Evolutionary conservation across 2,888 invertebrate species (phyloP), one percentile per base, ranked within the genome.

Genomic region (Drosophila subsilvestris): DNA sequence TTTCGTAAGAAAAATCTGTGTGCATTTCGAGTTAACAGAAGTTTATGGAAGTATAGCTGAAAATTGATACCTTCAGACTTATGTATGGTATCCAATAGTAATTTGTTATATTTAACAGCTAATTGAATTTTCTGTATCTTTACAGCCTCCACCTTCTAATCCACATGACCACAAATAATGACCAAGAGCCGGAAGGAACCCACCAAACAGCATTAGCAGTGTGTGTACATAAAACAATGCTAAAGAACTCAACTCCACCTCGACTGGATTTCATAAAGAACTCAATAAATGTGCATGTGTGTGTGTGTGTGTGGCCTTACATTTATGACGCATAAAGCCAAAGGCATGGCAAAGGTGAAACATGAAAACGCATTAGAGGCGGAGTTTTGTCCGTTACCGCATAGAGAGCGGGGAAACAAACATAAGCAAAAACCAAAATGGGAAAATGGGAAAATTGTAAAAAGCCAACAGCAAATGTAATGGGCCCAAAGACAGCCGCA

Each of bases 251-350:
- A 27, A 29, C 56, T 17, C 47, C 45, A 17, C 6, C 50, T 50
- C 17, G 45, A 20, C 63, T 48, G 62, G 60, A 60, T 60, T 48
- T 48, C 10, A 10, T 37, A 48, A 42, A 20, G 20, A 47, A 48
- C 20, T 17, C 5, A 22, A 61, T 63, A 49, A 48, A 42, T n/a
- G 14, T 6, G 27, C 1, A 20, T 27, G 22, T 29, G 22, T 42
- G n/a, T 56, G 54, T 47, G 51, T 44, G 17, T 53, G 5, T 43
- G 18, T 48, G 50, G 53, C 61, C 42, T 47, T 55, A 63, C 57
- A 63, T 63, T 75, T 75, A 82, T 67, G 71, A 32, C 61, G 20
- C 44, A 66, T 63, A 69, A 76, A 72, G 56, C 60, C 72, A 68
- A 61, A 17, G 32, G 29, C 49, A 54, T 50, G 50, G 49, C 57